Percentiles rank a stretch among this genome's conserved stretches.
These are phyloP conservation scores for Lutjanus campechanus DNA, from an alignment of 2,797 vertebrate species.

Conservation along the genomic window DNA sequence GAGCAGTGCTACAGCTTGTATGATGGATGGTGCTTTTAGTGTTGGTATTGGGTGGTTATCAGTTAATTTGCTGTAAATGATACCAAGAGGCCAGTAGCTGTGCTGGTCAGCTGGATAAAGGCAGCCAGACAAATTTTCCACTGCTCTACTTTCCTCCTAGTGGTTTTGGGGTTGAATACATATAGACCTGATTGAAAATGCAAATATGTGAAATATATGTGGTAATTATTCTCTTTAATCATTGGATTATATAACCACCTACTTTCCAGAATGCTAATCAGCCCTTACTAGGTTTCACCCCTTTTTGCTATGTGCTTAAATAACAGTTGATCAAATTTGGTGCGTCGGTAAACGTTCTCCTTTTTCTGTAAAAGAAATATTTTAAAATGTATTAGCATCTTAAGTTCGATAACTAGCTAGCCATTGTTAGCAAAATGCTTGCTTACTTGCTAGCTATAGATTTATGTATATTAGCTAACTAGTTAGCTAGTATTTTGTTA, in stretches of 20 bases:
- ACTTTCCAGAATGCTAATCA: constrained; percentile 21
- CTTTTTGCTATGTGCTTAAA: no score
- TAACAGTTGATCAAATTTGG: no score
- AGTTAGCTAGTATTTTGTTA: no score
- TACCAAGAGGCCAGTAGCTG: constrained; percentile 64
- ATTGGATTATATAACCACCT: constrained; percentile 31
- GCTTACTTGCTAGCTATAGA: no score
- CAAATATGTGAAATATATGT: constrained; percentile 37
- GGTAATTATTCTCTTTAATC: constrained; percentile 19
- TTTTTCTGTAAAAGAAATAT: no score
- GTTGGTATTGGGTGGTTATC: constrained; percentile 85
- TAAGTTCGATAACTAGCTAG: no score
- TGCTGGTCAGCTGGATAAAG: constrained; percentile 59
- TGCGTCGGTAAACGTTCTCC: no score
- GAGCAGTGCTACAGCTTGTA: constrained; percentile 61
- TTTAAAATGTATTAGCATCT: no score
- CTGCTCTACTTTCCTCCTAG: constrained; percentile 39
- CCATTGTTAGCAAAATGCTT: no score
- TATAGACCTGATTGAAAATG: constrained; percentile 48
- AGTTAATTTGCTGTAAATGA: constrained; percentile 76
- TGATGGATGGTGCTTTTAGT: constrained; percentile 82
- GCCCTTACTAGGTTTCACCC: no score
- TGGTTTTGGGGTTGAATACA: constrained; percentile 49
- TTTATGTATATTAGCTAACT: no score
- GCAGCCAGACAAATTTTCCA: constrained; percentile 62